phyloP scores from a whole-genome alignment of 2,888 invertebrate genomes.

The Drosophila maculinotata region DNA sequence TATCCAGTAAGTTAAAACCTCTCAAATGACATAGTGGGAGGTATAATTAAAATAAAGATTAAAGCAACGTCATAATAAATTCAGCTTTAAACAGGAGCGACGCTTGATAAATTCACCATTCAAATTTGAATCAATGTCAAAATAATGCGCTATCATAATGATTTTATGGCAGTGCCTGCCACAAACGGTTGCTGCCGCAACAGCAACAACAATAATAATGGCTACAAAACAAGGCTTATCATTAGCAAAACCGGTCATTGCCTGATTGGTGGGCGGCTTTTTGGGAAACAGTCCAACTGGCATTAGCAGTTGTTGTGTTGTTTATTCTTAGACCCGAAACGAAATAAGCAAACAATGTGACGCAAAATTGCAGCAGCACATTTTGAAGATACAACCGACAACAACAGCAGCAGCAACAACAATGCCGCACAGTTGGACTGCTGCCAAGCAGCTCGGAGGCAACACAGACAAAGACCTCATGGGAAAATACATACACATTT shows the following conservation, averaged over 20 bases:
- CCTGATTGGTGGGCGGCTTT: slow-evolving; percentile 59
- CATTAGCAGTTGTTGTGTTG: slow-evolving; percentile 23
- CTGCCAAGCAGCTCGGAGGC: slow-evolving; percentile 55
- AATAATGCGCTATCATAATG: slow-evolving; percentile 51
- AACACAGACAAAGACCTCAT: slow-evolving; percentile 20
- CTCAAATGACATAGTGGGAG: slow-evolving; percentile 1
- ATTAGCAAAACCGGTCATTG: slow-evolving; percentile 67
- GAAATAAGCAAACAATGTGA: slow-evolving; percentile 73
- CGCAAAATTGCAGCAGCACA: slow-evolving; percentile 64
- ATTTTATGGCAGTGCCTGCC: slow-evolving; percentile 57
- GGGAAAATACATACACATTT: slow-evolving; percentile 3
- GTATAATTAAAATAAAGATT: slow-evolving; percentile 14
- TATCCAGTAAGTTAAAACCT: slow-evolving; percentile 10
- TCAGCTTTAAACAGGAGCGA: slow-evolving; percentile 35
- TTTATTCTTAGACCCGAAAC: slow-evolving; percentile 63
- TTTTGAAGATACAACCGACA: slow-evolving; percentile 29
- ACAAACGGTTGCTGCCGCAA: slow-evolving; percentile 28
- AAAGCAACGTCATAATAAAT: slow-evolving; percentile 44
- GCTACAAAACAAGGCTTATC: slow-evolving; percentile 71
- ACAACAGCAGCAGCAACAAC: slow-evolving; percentile 35
- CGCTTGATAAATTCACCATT: slow-evolving; percentile 52
- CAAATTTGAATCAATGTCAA: slow-evolving; percentile 66
- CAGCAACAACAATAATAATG: slow-evolving; percentile 33
- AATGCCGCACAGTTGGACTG: slow-evolving; percentile 58
- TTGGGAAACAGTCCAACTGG: slow-evolving; percentile 20